Base-by-base conservation (phyloP, 2,797 vertebrate species). In the Bradypus variegatus region DNA sequence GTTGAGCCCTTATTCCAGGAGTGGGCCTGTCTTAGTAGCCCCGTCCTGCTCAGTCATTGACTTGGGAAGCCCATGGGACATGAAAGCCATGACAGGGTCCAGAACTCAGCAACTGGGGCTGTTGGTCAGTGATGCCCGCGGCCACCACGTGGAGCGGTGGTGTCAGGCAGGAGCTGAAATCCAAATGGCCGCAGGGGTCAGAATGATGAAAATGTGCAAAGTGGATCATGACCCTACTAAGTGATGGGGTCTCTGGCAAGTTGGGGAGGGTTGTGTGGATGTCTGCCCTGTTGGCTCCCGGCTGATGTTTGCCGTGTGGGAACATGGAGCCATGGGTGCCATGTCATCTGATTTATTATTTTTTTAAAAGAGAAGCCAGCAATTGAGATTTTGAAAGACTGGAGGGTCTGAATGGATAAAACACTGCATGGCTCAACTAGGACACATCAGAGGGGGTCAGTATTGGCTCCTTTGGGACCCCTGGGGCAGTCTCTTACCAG, bases 61-160 rank as follows among this genome's bases (percentile, higher is more conserved):
- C 83, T 12, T 8, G 69, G 29, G 33, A 48, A 58, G 72, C n/a
- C 67, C 8, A 0, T 10, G 9, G 73, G 21, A 19, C 53, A 25
- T 25, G 60, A 79, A 41, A 33, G 27, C 1, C 1, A 23, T 5
- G 53, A n/a, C 76, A 23, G n/a, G 19, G 21, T 48, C 72, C 18
- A 77, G 62, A 88, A 33, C 21, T 38, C 18, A 12, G 45, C 6
- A 16, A 25, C 14, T 19, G 31, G 58, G 33, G 6, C 27, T 81
- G 8, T 53, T 31, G 11, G 2, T 60, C n/a, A 29, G 0, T 19
- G 16, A 50, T 3, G 31, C 27, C n/a, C 27, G 6, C 0, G 4
- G 41, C 38, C 55, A 12, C 1, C 2, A 6, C 0, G n/a, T 5
- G 16, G n/a, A 48, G 16, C 38, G n/a, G 48, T 21, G 33, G 5